These are phyloP conservation scores for Pristionchus arcanus DNA, from an alignment of 2,888 invertebrate species.

Conservation along the genomic window DNA sequence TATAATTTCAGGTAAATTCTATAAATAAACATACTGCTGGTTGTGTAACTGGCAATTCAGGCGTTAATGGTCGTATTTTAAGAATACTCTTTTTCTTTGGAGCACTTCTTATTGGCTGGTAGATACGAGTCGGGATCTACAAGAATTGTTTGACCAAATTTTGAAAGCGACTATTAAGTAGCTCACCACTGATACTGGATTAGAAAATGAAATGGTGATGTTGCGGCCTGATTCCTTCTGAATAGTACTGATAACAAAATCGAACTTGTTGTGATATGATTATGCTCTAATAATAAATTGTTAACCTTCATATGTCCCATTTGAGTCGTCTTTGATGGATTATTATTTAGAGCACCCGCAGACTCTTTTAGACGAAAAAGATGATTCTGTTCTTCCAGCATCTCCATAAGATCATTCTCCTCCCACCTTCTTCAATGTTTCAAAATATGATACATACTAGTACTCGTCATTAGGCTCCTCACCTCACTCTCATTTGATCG, in stretches of 20 bases:
- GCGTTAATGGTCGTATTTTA: not conserved
- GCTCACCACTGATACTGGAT: conserved; percentile 27
- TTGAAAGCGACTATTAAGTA: not conserved
- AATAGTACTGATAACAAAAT: not conserved
- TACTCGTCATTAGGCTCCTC: too few species aligned
- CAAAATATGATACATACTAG: not conserved
- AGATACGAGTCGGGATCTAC: conserved; percentile 3
- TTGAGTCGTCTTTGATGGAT: not conserved
- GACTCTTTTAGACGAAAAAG: not conserved
- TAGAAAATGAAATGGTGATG: not conserved
- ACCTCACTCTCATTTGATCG: conserved; percentile 32
- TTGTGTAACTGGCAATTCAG: not conserved
- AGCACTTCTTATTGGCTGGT: conserved; percentile 2
- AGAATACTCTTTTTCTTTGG: conserved; percentile 37
- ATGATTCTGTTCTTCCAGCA: conserved; percentile 21
- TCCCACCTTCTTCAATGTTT: not conserved
- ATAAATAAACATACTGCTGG: not conserved
- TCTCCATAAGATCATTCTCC: conserved; percentile 16
- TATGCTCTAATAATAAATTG: too few species aligned
- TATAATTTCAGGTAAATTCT: not conserved
- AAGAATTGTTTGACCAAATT: not conserved
- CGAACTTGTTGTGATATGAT: not conserved
- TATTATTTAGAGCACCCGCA: not conserved
- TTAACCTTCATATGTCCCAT: not conserved
- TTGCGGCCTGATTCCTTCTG: not conserved